Evolutionary conservation across 2,113 vertebrate genomes (phyloP).

Genomic region (Pterocles burchelli): DNA sequence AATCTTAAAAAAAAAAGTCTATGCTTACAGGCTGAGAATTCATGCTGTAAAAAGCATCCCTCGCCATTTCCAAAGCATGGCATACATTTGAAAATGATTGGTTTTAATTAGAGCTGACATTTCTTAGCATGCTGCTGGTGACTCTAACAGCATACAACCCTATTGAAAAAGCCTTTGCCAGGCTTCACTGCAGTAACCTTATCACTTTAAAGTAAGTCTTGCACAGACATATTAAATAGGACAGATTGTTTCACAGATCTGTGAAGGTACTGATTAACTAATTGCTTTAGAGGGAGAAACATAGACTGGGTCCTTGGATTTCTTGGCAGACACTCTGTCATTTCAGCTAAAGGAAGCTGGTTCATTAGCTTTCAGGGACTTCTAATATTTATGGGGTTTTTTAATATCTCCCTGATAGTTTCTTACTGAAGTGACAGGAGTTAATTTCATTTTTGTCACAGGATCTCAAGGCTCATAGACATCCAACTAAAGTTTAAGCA

Average conservation of each 20-base stretch:
- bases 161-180: not conserved
- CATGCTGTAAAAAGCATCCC: not conserved
- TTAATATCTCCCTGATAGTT: not conserved
- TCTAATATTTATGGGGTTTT: not conserved
- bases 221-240: not conserved
- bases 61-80: not conserved
- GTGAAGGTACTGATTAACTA: conserved; percentile 40
- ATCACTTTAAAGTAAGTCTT: conserved; percentile 7
- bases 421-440: not conserved
- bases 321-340: conserved; percentile 34
- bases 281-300: conserved; percentile 22
- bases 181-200: conserved; percentile 6
- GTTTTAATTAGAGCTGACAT: conserved; percentile 35
- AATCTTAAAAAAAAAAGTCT: not conserved
- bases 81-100: not conserved
- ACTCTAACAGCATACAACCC: not conserved
- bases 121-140: conserved; percentile 7
- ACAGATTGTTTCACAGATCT: conserved; percentile 24
- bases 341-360: conserved; percentile 6
- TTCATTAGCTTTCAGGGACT: not conserved
- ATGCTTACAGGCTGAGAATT: not conserved
- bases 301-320: not conserved
- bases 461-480: not conserved
- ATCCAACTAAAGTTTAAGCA: not conserved
- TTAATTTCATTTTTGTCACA: conserved; percentile 2